A percentile compares a stretch with the other conserved stretches of the same genome.
Conservation (phyloP, 2,113 vertebrate species). For the Rynchops niger region DNA sequence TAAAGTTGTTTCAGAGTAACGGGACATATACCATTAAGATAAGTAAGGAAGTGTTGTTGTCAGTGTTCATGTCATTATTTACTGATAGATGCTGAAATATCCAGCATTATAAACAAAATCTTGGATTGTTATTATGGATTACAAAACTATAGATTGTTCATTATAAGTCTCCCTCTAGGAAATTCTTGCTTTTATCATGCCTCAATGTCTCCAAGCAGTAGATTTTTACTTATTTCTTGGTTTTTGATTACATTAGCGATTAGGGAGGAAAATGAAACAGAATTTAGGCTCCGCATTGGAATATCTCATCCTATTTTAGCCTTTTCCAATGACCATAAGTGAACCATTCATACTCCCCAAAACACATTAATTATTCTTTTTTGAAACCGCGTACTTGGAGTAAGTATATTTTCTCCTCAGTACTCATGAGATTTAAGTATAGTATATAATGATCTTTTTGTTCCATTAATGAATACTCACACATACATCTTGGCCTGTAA, state of each 20-base stretch:
- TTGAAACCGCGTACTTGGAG: neutral
- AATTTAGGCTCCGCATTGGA: neutral
- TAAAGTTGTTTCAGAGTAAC: neutral
- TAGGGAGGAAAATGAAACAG: neutral
- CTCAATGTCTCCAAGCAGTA: neutral
- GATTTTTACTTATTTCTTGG: neutral
- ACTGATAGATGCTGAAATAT: neutral
- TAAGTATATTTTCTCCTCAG: neutral
- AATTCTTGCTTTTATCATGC: neutral
- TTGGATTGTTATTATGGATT: neutral
- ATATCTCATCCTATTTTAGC: neutral
- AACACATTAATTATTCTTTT: neutral
- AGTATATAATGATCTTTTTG: neutral
- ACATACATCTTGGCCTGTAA: neutral
- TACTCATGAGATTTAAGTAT: neutral
- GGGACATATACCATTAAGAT: neutral
- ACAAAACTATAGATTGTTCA: neutral
- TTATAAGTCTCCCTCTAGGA: neutral
- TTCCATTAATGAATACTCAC: neutral
- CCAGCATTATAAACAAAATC: neutral
- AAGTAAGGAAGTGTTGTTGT: neutral
- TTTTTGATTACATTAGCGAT: neutral
- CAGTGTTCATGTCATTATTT: neutral
- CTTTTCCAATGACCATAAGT: neutral
- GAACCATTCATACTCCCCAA: neutral